These are phyloP conservation scores for Thinocorus orbignyianus DNA, from an alignment of 2,113 vertebrate genomes.

Conservation along the genomic window DNA sequence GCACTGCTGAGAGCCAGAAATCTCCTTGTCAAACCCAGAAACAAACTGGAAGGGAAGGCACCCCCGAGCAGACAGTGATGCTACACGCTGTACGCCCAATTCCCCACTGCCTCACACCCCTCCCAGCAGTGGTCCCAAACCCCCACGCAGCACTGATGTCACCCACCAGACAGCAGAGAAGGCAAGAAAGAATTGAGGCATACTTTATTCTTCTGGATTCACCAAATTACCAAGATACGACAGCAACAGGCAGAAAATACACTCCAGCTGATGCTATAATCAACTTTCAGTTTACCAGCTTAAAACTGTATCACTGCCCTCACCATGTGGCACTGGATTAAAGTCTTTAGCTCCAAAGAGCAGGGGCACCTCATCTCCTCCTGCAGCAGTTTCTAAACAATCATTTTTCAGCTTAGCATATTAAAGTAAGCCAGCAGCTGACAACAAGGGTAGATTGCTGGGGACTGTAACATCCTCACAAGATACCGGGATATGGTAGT, in stretches of 20 bases:
- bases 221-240: neutral
- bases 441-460: neutral
- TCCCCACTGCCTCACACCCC: neutral
- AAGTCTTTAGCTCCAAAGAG: neutral
- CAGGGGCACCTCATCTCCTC: neutral
- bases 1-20: neutral
- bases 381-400: neutral
- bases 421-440: neutral
- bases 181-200: neutral
- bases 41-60: neutral
- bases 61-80: neutral
- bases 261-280: neutral
- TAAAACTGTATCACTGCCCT: neutral
- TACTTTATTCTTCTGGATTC: neutral
- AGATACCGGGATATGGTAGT: rapidly evolving
- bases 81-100: rapidly evolving
- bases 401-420: neutral
- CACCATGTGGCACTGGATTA: neutral
- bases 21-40: neutral
- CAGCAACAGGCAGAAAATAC: neutral
- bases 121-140: neutral
- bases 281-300: neutral
- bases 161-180: neutral
- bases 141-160: neutral
- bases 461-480: neutral